Percentiles rank a stretch among this genome's conserved stretches.
Evolutionary conservation across 2,888 invertebrate species (phyloP).

Genomic region (Protophormia terraenovae): DNA sequence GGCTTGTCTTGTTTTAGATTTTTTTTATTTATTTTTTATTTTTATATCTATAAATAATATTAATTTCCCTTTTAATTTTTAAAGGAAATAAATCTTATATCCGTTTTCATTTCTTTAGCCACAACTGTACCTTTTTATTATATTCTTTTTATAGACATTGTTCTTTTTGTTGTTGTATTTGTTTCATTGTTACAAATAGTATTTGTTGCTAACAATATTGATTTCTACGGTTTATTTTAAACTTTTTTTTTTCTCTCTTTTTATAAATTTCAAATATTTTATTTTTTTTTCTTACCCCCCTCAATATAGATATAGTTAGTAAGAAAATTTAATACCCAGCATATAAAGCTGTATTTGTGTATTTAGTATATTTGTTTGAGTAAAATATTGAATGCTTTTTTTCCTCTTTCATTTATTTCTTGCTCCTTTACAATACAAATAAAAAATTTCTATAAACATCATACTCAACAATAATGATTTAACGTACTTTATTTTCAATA

Average conservation of each 20-base stretch:
- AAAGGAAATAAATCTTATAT: conserved; percentile 8
- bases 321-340: not conserved
- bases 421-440: conserved; percentile 15
- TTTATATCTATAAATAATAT: not conserved
- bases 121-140: conserved; percentile 21
- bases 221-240: conserved; percentile 56
- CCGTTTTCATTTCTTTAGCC: conserved; percentile 15
- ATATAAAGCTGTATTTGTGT: conserved; percentile 6
- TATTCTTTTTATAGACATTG: not conserved
- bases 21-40: not conserved
- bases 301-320: conserved; percentile 20
- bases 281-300: no score
- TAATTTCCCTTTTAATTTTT: conserved; percentile 9
- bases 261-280: conserved; percentile 25
- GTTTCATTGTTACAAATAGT: conserved; percentile 57
- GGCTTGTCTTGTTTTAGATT: not conserved
- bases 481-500: conserved; percentile 29
- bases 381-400: conserved; percentile 46
- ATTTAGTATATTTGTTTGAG: conserved; percentile 15
- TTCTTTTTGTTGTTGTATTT: conserved; percentile 29
- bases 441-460: conserved; percentile 32
- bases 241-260: not conserved
- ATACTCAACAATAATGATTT: conserved; percentile 49
- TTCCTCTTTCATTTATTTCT: not conserved
- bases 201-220: conserved; percentile 62